Evolutionary conservation across 2,797 vertebrate genomes (phyloP).

Genomic region (Gymnopithys bicolor): DNA sequence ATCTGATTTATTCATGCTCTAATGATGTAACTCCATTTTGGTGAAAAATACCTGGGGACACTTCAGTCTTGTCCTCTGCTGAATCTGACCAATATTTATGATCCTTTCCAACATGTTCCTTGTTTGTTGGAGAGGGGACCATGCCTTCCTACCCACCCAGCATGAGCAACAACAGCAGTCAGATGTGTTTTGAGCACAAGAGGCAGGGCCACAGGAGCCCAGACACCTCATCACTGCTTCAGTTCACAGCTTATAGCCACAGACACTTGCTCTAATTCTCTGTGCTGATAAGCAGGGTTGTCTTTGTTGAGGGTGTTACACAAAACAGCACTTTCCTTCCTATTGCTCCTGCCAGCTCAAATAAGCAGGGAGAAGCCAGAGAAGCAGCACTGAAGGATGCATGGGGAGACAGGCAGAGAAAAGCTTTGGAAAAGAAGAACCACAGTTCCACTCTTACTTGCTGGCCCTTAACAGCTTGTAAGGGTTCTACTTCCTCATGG

Average conservation of each 20-base stretch:
- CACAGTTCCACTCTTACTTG: not conserved
- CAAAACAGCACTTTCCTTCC: not conserved
- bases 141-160: not conserved
- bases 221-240: not conserved
- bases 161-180: not conserved
- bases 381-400: not conserved
- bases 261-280: not conserved
- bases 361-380: not conserved
- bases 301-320: not conserved
- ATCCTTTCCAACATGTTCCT: not conserved
- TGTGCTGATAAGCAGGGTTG: not conserved
- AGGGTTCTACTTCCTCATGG: accelerated
- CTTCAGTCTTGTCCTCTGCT: not conserved
- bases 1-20: not conserved
- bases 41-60: not conserved
- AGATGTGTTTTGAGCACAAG: not conserved
- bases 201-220: not conserved
- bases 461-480: not conserved
- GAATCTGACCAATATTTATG: accelerated
- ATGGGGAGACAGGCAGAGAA: not conserved
- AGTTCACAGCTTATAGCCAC: not conserved
- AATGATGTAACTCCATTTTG: not conserved
- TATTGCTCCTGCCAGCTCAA: not conserved
- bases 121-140: accelerated
- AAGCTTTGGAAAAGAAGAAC: not conserved